Percentiles rank a stretch among this genome's conserved stretches.
Evolutionary conservation across 1,140 invertebrate species (phyloP).

Genomic region (Heliconius melpomene): DNA sequence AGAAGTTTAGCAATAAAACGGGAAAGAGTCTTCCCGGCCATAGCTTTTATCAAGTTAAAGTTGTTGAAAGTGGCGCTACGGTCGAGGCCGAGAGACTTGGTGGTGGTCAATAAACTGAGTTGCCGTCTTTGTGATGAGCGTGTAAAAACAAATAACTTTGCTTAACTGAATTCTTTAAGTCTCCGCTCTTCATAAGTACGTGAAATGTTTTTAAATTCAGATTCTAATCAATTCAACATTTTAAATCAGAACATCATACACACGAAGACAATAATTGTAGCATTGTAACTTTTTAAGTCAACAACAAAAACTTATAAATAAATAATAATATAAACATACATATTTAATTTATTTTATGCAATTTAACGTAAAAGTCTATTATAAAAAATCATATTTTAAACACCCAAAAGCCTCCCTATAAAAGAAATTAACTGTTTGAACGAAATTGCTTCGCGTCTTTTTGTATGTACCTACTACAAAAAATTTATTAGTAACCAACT

Average conservation of each 20-base stretch:
- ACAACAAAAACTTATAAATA: neutral
- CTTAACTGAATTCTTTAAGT: constrained; percentile 26
- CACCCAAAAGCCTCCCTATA: too few relatives aligned
- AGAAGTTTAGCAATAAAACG: constrained; percentile 75
- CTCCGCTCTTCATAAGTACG: constrained; percentile 17
- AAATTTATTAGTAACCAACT: neutral
- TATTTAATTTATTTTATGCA: too few relatives aligned
- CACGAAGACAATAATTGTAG: too few relatives aligned
- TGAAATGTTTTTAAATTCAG: constrained; percentile 20
- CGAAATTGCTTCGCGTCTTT: neutral
- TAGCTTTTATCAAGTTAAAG: constrained; percentile 70
- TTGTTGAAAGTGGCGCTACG: constrained; percentile 65
- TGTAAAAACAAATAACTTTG: constrained; percentile 59
- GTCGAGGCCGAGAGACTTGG: constrained; percentile 41
- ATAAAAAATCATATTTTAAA: too few relatives aligned
- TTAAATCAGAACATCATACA: neutral
- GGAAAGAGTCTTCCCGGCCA: constrained; percentile 60
- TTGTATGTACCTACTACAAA: neutral
- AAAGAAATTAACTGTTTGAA: too few relatives aligned
- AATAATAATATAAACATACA: too few relatives aligned
- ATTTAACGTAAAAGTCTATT: too few relatives aligned
- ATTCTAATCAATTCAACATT: constrained; percentile 13
- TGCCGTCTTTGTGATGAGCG: constrained; percentile 48
- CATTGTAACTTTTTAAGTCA: too few relatives aligned
- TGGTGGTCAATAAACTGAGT: constrained; percentile 69